These are phyloP conservation scores for Phyllopteryx taeniolatus DNA, from an alignment of 2,113 vertebrate genomes.

Conservation along the genomic window DNA sequence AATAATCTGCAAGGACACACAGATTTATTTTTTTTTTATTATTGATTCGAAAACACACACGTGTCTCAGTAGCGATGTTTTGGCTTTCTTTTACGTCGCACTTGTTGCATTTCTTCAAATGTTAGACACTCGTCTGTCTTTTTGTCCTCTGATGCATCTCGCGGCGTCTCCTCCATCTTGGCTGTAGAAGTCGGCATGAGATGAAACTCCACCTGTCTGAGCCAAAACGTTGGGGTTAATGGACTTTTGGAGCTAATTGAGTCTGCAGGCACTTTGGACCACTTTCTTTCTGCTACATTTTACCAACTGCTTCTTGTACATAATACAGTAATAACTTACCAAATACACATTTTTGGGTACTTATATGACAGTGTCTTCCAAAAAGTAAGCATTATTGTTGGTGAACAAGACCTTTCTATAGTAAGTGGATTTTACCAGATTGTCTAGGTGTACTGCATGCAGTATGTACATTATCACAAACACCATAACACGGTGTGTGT, in stretches of 20 bases:
- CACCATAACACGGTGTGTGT: too few species aligned
- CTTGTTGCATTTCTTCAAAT: conserved; percentile 27
- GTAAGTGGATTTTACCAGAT: too few species aligned
- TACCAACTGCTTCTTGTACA: not conserved
- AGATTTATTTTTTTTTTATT: not conserved
- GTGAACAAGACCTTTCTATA: too few species aligned
- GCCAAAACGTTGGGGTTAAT: conserved; percentile 52
- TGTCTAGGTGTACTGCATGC: not conserved
- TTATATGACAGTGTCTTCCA: not conserved
- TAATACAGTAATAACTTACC: too few species aligned
- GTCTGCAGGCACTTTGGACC: conserved; percentile 35
- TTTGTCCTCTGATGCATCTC: conserved; percentile 18
- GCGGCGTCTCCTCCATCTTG: conserved; percentile 41
- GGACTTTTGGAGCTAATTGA: conserved; percentile 40
- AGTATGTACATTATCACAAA: not conserved
- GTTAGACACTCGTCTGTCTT: conserved; percentile 22
- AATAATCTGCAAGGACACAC: conserved; percentile 35
- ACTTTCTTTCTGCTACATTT: conserved; percentile 22
- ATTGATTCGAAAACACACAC: not conserved
- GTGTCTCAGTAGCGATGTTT: not conserved
- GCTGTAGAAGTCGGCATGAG: conserved; percentile 37
- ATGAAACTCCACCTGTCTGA: conserved; percentile 44
- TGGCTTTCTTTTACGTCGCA: conserved; percentile 12
- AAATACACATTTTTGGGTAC: too few species aligned
- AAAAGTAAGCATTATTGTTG: not conserved